Base-by-base conservation (phyloP, 2,113 vertebrate genomes). In the Brachyistius frenatus region DNA sequence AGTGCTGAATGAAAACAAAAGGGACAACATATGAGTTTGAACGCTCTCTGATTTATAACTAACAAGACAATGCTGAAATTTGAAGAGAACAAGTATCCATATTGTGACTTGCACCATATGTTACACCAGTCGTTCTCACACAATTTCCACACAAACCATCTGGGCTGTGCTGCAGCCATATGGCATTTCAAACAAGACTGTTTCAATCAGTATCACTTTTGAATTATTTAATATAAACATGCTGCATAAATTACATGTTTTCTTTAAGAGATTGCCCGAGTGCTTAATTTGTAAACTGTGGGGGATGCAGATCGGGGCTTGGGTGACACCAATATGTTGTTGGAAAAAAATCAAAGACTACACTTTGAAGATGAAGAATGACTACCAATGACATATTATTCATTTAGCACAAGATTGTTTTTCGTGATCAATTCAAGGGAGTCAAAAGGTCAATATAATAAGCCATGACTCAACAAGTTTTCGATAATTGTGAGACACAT, bases 1-100 rank as follows among this genome's bases (percentile, higher is more conserved):
- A 78, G 95, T 96, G 93, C 97, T 98, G 44, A 68, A 73, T 23
- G 7, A 78, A 70, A 78, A 72, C 31, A 68, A 49, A 66, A 33
- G 3, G 2, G 15, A 75, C 13, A 69, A 64, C 53, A 9, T 10
- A 4, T 53, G 16, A 67, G 10, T 55, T 66, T 55, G 49, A 9
- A 15, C 13, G 10, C 23, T 54, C 30, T 57, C 14, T 68, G n/a
- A 60, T 55, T 72, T 54, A 11, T 2, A 70, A 65, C 3, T 23
- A 58, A 73, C 8, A 71, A 68, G 62, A 75, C 33, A 68, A 41
- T 46, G 30, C n/a, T 58, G 15, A 60, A 73, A 83, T 44, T 7
- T 7, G 7, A 81, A 69, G 15, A 78, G 36, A 70, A 68, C 54
- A 76, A 76, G 65, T n/a, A 78, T 81, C 81, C 77, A 78, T 84